A percentile compares a stretch with the other conserved stretches of the same genome.
Evolutionary conservation across 1,140 invertebrate species (phyloP).

Genomic region (Drosophila pachea): DNA sequence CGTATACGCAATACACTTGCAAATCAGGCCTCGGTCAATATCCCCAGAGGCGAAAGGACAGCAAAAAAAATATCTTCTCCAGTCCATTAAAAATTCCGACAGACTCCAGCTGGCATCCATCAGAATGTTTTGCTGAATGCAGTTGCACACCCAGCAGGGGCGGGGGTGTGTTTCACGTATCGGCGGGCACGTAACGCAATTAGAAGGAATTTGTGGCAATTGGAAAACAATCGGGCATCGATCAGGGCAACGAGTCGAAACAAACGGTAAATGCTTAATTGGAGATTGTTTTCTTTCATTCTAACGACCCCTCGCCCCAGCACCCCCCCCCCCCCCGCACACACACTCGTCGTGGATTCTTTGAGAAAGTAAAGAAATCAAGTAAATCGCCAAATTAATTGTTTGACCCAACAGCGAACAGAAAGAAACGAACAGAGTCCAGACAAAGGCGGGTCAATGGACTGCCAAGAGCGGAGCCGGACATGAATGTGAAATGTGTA

Average conservation of each 20-base stretch:
- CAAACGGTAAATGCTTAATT: constrained; percentile 33
- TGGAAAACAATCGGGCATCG: constrained; percentile 32
- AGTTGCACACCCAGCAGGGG: neutral
- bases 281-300: constrained; percentile 4
- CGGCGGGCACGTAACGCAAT: constrained; percentile 28
- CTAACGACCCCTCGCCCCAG: no score
- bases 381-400: constrained; percentile 68
- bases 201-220: neutral
- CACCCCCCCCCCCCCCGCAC: neutral
- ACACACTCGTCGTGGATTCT: constrained; percentile 20
- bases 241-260: constrained; percentile 33
- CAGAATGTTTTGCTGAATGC: no score
- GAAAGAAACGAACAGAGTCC: constrained; percentile 4
- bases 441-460: constrained; percentile 29
- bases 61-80: no score
- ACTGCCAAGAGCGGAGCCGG: constrained; percentile 2
- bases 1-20: constrained; percentile 18
- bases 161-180: neutral
- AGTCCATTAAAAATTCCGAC: no score
- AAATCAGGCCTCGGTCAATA: neutral
- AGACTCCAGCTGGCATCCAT: no score
- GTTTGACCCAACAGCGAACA: constrained; percentile 20
- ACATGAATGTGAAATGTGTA: neutral
- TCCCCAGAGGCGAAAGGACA: no score
- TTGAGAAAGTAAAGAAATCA: constrained; percentile 48